These are phyloP conservation scores for Microcebus murinus DNA, from an alignment of 2,113 vertebrate genomes.

Conservation along the genomic window DNA sequence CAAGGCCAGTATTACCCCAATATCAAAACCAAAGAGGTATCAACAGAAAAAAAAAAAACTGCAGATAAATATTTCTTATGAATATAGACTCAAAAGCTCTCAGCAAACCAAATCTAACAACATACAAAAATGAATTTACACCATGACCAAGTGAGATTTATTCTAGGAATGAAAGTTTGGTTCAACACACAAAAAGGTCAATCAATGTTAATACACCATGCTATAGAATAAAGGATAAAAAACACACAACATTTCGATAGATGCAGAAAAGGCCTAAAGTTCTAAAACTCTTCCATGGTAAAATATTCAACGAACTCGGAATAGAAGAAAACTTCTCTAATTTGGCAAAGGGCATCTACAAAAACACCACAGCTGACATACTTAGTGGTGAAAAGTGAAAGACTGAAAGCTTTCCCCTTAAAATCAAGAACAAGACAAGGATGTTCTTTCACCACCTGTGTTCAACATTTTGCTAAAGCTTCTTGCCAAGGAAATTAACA, in stretches of 20 bases:
- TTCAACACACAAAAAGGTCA: neutral
- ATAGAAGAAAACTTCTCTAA: neutral
- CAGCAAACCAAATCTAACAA: neutral
- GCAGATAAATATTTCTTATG: no score
- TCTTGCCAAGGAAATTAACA: neutral
- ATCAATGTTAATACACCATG: neutral
- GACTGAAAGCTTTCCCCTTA: neutral
- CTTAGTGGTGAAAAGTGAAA: neutral
- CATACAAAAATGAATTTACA: neutral
- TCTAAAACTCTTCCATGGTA: neutral
- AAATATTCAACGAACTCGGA: neutral
- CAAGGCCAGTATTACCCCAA: no score
- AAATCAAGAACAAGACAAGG: neutral
- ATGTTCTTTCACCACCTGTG: neutral
- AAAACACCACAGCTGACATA: neutral
- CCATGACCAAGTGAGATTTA: neutral
- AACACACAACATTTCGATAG: neutral
- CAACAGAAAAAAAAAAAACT: neutral
- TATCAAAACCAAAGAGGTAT: neutral
- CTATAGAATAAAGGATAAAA: neutral
- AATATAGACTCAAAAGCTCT: neutral
- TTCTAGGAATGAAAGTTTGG: neutral
- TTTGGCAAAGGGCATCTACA: neutral
- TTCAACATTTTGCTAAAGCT: neutral
- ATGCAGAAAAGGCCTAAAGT: neutral